These are phyloP conservation scores for Eilema griseolum DNA, from an alignment of 2,888 invertebrate genomes.

Conservation along the genomic window DNA sequence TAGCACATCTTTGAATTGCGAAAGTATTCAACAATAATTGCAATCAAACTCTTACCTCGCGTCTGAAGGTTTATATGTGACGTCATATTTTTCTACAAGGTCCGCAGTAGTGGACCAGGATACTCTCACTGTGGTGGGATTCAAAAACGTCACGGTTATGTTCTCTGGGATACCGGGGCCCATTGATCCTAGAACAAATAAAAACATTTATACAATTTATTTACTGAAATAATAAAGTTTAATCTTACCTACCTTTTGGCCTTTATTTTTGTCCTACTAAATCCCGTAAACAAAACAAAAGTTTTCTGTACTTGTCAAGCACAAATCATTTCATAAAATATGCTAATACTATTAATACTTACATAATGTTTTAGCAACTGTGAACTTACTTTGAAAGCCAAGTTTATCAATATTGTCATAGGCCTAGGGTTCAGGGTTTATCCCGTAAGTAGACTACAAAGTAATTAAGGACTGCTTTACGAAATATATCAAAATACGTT, in stretches of 20 bases:
- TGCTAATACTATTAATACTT: background rate
- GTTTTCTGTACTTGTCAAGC: background rate
- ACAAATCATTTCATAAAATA: background rate
- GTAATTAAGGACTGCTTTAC: background rate
- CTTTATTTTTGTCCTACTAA: background rate
- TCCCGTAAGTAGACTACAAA: conserved; percentile 20
- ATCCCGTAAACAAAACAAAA: background rate
- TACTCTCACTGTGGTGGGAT: conserved; percentile 94
- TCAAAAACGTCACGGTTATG: conserved; percentile 95
- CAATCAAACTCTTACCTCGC: conserved; percentile 91
- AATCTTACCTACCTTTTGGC: background rate
- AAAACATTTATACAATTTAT: background rate
- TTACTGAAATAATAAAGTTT: background rate
- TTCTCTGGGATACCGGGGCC: conserved; percentile 93
- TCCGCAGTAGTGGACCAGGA: conserved; percentile 95
- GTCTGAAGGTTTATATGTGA: conserved; percentile 96
- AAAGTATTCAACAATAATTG: conserved; percentile 7
- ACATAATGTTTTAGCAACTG: background rate
- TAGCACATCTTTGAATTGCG: conserved; percentile 6
- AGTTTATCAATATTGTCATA: conserved; percentile 11
- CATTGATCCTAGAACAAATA: conserved; percentile 90
- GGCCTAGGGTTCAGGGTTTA: conserved; percentile 6
- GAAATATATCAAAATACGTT: background rate
- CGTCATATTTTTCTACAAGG: conserved; percentile 95
- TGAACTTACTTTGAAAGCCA: conserved; percentile 13